Base-by-base conservation (phyloP, 2,113 vertebrate species). In the Gavia stellata region DNA sequence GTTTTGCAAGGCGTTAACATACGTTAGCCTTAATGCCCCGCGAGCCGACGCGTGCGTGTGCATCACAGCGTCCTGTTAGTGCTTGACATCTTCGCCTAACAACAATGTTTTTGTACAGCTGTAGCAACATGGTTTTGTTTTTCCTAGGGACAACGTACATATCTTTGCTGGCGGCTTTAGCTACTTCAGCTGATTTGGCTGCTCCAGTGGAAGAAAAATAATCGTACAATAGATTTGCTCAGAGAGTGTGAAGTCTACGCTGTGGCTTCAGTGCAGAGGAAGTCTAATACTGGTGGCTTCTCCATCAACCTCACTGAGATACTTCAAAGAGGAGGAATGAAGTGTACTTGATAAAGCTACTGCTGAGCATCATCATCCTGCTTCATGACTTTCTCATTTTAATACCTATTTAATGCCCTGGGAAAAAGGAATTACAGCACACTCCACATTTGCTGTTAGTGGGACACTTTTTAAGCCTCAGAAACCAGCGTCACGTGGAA, bases 41-140 rank as follows among this genome's bases (percentile, higher is more conserved):
- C 0, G 1, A 34, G 38, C 55, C 34, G 86, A 15, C 1, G 0
- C 0, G 3, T 7, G 18, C 21, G 49, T 26, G 44, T 0, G 3
- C 55, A 58, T n/a, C 67, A 7, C 1, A 0, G 1, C 1, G 2
- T 45, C 49, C 71, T 31, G 1, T 11, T 58, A 47, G 55, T 4
- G 1, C 67, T 12, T 14, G 10, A 52, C 65, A 20, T 23, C 80
- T 77, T 56, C 4, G 2, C 29, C 65, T 19, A 58, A 58, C 14
- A 50, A 34, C 3, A 10, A 5, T 7, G 8, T 42, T 85, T 81
- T 79, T 20, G 20, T 19, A 66, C 2, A 16, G 20, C 81, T 89
- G 73, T 28, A 72, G 83, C 66, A 42, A 40, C 6, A 9, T 1
- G 6, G 14, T 6, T 88, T 61, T 61, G 24, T 38, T 92, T 81